Evolutionary conservation across 2,797 vertebrate species (phyloP).

Genomic region (Spondyliosoma cantharus): DNA sequence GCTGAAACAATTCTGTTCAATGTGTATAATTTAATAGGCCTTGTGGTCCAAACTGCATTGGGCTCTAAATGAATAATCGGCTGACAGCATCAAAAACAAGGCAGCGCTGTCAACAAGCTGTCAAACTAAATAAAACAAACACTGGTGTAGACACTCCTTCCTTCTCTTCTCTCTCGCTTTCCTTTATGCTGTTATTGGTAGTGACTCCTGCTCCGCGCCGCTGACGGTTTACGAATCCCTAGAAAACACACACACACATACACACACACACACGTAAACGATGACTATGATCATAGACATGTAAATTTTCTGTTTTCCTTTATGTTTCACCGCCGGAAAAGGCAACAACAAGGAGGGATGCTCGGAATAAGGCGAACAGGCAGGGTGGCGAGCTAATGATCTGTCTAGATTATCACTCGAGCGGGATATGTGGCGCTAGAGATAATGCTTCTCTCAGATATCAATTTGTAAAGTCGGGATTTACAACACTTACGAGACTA

Average conservation of each 20-base stretch:
- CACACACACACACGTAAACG: constrained; percentile 10
- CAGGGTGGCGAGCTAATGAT: constrained; percentile 18
- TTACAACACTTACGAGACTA: constrained; percentile 11
- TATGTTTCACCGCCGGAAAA: constrained; percentile 10
- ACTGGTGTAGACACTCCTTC: constrained; percentile 43
- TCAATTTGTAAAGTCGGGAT: constrained; percentile 28
- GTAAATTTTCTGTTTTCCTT: constrained; percentile 38
- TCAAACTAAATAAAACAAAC: constrained; percentile 77
- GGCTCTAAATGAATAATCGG: constrained; percentile 78
- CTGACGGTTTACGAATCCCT: constrained; percentile 32
- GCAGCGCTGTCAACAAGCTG: constrained; percentile 73
- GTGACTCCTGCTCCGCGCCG: constrained; percentile 39
- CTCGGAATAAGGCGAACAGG: constrained; percentile 7
- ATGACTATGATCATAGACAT: constrained; percentile 37
- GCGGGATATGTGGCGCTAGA: background rate
- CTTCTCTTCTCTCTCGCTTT: background rate
- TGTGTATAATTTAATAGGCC: constrained; percentile 78
- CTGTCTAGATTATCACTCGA: constrained; percentile 30
- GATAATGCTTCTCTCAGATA: constrained; percentile 5
- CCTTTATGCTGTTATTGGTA: constrained; percentile 32
- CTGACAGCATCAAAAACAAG: constrained; percentile 74
- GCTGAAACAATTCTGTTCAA: constrained; percentile 62
- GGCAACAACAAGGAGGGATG: background rate
- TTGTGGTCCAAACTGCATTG: constrained; percentile 73
- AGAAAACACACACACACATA: constrained; percentile 32